A percentile compares a stretch with the other conserved stretches of the same genome.
Conservation (phyloP, 2,113 vertebrate genomes). For the Triplophysa rosa region DNA sequence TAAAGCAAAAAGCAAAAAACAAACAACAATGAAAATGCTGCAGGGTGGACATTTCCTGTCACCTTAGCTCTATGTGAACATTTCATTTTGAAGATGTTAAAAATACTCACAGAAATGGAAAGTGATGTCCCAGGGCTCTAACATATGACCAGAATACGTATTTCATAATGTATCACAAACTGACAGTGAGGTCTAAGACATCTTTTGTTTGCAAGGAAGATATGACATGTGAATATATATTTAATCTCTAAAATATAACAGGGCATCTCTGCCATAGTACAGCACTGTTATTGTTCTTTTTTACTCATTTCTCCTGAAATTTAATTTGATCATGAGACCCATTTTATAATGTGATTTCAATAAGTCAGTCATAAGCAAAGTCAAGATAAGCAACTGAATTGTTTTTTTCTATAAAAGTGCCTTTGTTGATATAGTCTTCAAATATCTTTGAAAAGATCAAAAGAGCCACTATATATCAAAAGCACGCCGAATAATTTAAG, state of each 20-base stretch:
- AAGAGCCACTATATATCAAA: conserved; percentile 17
- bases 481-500: not conserved
- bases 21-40: not conserved
- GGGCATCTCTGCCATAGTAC: not conserved
- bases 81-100: conserved; percentile 9
- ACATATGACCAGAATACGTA: conserved; percentile 23
- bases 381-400: not conserved
- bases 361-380: not conserved
- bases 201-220: conserved; percentile 16
- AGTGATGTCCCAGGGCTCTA: conserved; percentile 7
- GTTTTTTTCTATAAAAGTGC: conserved; percentile 3
- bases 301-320: not conserved
- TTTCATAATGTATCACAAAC: not conserved
- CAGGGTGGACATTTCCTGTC: not conserved
- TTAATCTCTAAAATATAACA: conserved; percentile 8
- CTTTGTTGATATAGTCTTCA: not conserved
- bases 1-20: conserved; percentile 9
- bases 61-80: conserved; percentile 17
- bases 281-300: not conserved
- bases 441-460: not conserved
- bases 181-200: conserved; percentile 42
- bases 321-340: not conserved
- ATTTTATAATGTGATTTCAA: not conserved
- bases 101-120: conserved; percentile 29
- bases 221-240: conserved; percentile 27